Conservation (phyloP, 2,888 invertebrate genomes). For the Nephrocerus scutellatus region DNA sequence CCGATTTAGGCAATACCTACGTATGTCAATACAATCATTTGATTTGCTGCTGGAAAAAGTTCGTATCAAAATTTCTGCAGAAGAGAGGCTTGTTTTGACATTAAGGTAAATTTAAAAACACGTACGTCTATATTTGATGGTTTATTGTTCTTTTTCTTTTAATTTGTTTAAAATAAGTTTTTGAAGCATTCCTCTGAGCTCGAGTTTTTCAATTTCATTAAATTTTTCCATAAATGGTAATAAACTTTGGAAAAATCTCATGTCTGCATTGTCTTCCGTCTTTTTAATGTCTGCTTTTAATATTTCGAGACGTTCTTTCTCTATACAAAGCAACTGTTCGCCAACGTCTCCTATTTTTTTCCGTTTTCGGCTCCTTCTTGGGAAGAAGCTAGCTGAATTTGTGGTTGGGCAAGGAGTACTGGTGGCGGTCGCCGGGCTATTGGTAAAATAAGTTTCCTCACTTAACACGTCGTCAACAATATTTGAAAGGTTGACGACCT, state of each 20-base stretch:
- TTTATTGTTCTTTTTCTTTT: too few relatives aligned
- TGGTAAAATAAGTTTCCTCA: constrained; percentile 1
- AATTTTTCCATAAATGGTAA: too few relatives aligned
- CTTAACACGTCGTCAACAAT: constrained; percentile 1
- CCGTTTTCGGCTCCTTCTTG: not conserved
- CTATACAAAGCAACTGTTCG: constrained; percentile 1
- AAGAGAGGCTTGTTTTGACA: too few relatives aligned
- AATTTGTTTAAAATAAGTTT: too few relatives aligned
- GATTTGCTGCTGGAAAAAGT: constrained; percentile 4
- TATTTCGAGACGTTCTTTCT: too few relatives aligned
- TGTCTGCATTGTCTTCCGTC: too few relatives aligned
- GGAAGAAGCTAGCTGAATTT: constrained; percentile 1
- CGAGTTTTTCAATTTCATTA: too few relatives aligned
- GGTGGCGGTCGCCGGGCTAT: constrained; percentile 3
- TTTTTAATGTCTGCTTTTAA: too few relatives aligned
- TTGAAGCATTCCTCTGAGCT: too few relatives aligned
- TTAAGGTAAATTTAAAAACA: constrained; percentile 1
- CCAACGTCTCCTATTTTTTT: constrained; percentile 1
- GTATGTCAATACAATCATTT: constrained; percentile 2
- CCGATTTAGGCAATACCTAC: too few relatives aligned
- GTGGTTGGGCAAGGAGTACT: constrained; percentile 3
- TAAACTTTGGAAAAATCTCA: constrained; percentile 1
- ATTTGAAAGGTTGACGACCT: not conserved
- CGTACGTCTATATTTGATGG: not conserved
- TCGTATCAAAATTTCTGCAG: not conserved